Evolutionary conservation across 2,797 vertebrate species (phyloP).

Genomic region (Calcarius lapponicus): DNA sequence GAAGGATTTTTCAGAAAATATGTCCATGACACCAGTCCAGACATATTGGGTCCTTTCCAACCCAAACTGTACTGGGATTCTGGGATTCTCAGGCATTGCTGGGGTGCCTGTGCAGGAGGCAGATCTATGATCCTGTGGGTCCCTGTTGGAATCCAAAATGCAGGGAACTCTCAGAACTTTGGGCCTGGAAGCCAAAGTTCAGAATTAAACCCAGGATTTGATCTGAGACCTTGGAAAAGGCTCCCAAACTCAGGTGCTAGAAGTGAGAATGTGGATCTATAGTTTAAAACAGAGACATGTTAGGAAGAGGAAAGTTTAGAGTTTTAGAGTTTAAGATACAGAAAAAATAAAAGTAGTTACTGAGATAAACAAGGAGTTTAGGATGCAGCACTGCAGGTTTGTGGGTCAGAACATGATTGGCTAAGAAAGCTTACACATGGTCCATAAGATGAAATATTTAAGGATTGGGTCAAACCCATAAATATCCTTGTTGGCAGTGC

Average conservation of each 20-base stretch:
- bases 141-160: not conserved
- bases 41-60: too few relatives aligned
- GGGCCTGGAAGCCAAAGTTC: not conserved
- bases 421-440: not conserved
- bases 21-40: too few relatives aligned
- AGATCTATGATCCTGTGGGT: not conserved
- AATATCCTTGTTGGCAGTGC: not conserved
- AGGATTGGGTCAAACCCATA: not conserved
- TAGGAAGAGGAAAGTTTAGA: not conserved
- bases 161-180: not conserved
- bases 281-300: not conserved
- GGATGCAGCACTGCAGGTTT: not conserved
- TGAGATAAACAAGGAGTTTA: not conserved
- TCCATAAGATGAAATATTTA: not conserved
- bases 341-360: not conserved
- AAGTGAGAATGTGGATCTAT: not conserved
- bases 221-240: not conserved
- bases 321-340: not conserved
- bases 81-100: not conserved
- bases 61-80: not conserved
- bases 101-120: not conserved
- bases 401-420: not conserved
- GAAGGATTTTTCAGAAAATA: too few relatives aligned
- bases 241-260: not conserved
- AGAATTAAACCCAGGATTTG: not conserved